phyloP scores from a whole-genome alignment of 2,888 invertebrate genomes.

The Nymphalis urticae region DNA sequence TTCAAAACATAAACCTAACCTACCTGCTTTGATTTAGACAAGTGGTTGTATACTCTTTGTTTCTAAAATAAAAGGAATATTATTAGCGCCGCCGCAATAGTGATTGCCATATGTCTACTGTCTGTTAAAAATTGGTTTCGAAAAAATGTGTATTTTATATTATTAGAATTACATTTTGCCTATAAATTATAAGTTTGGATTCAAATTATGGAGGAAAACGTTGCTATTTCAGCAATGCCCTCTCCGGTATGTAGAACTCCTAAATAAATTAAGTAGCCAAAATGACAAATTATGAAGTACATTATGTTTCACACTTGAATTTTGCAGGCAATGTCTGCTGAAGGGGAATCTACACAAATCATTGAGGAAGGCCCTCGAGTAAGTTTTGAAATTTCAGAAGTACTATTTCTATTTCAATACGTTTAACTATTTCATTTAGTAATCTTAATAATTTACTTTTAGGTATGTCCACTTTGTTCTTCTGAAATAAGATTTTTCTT shows the following conservation, averaged over 20 bases:
- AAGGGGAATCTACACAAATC: constrained; percentile 11
- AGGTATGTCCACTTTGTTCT: constrained; percentile 64
- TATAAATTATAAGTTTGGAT: neutral
- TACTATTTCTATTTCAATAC: neutral
- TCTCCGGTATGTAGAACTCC: neutral
- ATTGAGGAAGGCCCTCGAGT: constrained; percentile 36
- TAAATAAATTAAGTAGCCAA: neutral
- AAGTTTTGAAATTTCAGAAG: neutral
- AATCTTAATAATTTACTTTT: constrained; percentile 26
- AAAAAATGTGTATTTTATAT: no score
- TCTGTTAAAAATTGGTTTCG: no score
- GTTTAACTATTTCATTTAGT: neutral
- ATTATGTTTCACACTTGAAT: neutral
- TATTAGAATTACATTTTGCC: no score
- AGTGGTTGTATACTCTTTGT: no score
- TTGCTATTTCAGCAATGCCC: neutral
- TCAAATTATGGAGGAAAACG: neutral
- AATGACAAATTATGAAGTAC: neutral
- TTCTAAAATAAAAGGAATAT: no score
- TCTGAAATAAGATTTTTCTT: constrained; percentile 52
- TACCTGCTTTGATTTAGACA: no score
- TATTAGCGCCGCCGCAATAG: no score
- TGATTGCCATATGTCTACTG: no score
- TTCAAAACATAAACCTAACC: no score
- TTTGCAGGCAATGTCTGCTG: constrained; percentile 18